Conservation (phyloP, 1,140 invertebrate species). For the Drosophila ficusphila region DNA sequence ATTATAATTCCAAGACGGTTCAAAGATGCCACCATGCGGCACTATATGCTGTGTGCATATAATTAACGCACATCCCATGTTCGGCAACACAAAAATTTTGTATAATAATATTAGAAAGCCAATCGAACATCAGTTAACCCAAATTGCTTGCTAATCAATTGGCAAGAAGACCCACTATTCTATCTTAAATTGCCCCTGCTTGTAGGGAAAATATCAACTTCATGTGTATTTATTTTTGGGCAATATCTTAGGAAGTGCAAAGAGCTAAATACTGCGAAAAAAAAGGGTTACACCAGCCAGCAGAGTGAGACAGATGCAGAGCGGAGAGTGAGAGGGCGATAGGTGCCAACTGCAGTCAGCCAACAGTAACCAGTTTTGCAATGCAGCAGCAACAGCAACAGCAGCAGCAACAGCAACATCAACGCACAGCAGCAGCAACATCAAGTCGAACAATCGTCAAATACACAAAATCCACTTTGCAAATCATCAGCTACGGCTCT, state of each 20-base stretch:
- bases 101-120: background rate
- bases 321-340: slow-evolving; percentile 2
- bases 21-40: background rate
- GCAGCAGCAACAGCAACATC: slow-evolving; percentile 15
- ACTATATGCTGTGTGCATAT: background rate
- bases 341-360: slow-evolving; percentile 37
- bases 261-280: background rate
- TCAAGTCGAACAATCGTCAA: slow-evolving; percentile 76
- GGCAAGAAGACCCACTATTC: too few relatives aligned
- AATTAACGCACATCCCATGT: background rate
- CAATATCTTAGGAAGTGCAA: slow-evolving; percentile 22
- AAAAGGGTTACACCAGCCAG: slow-evolving; percentile 50
- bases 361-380: slow-evolving; percentile 71
- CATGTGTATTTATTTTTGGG: slow-evolving; percentile 12
- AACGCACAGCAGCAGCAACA: slow-evolving; percentile 30
- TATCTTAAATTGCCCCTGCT: slow-evolving; percentile 1
- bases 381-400: slow-evolving; percentile 31
- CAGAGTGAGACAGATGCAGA: slow-evolving; percentile 11
- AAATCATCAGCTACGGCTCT: slow-evolving; percentile 71
- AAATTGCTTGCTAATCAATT: too few relatives aligned
- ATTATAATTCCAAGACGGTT: slow-evolving; percentile 24
- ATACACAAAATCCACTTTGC: slow-evolving; percentile 80
- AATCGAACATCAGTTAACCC: background rate
- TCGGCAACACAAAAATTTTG: background rate
- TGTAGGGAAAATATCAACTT: background rate